Base-by-base conservation (phyloP, 2,888 invertebrate species). In the Caenorhabditis virilis region DNA sequence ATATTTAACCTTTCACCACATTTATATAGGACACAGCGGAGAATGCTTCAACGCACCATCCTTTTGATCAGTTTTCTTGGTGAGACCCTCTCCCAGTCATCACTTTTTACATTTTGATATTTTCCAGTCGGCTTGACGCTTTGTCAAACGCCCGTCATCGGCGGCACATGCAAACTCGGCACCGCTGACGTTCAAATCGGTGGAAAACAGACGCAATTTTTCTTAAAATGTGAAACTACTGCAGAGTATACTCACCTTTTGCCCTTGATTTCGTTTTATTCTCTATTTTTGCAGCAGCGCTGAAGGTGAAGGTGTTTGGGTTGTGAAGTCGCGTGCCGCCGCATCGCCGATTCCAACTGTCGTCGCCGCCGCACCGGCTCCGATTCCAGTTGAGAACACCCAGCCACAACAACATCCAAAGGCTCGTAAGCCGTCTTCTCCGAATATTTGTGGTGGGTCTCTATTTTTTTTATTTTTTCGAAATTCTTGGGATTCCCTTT, bases 151-250 rank as follows among this genome's bases (percentile, higher is more conserved):
- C 82, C 82, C 7, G 82, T 82, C 16, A 82, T 82, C 52, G 82
- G 82, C n/a, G 82, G 82, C 42, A 58, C 72, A n/a, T 82, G 82
- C 62, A 78, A 78, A 54, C 66, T 79, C 18, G 78, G 78, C 16
- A 74, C 79, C 16, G 72, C 76, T 18, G 82, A 82, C 66, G 80
- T 82, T 6, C 78, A 82, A 46, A 82, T 82, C 52, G 82, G 82
- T 36, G 82, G 82, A 45, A 82, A 82, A 54, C 79, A 82, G 62
- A 82, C 82, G 23, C 80, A 82, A 59, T 82, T 82, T 55, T 82
- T 77, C 73, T 63, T 82, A 41, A 78, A 78, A 46, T 82, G 82
- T 59, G 82, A 82, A 57, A 62, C 76, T 9, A 72, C 72, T 36
- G 70, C 75, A 25, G 82, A 79, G 77, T 80, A 48, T 73, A 78